Base-by-base conservation (phyloP, 2,797 vertebrate species). In the Parauchenoglanis ngamensis region DNA sequence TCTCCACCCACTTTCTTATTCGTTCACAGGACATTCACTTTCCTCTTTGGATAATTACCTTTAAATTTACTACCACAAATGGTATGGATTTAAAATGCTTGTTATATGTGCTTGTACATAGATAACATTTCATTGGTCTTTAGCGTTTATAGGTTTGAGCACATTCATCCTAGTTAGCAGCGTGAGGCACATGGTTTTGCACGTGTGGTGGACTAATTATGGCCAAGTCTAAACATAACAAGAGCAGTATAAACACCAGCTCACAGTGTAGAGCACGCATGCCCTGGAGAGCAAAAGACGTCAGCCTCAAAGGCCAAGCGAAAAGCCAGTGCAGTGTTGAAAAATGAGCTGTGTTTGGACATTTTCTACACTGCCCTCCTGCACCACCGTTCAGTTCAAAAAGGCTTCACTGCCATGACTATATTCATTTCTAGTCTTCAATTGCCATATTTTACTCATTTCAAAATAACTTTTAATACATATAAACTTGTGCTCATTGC, bases 171-270 rank as follows among this genome's bases (percentile, higher is more conserved):
- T 65, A 54, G 70, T 80, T 70, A 88, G 84, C 70, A 52, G 46
- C 46, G 6, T 59, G 28, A 59, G 17, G 72, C 85, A 82, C 84
- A 67, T 86, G 80, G 67, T n/a, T 25, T 61, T 65, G 56, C 85
- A 86, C 28, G 73, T 78, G 72, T 85, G n/a, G 52, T 79, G 56
- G 44, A 57, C 79, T 73, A 89, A 88, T 88, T 86, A 85, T 81
- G 75, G 61, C 25, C 73, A 86, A 87, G 83, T 83, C 80, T 92
- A 92, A 91, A 92, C 89, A 90, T 85, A 83, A 86, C 89, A 80
- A 85, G 75, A 85, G 35, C 54, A 89, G 85, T 83, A 89, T 88
- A 90, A 88, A 91, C 89, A 89, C 81, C 63, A 78, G 56, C 44
- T 88, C 83, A 78, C 72, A 63, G 19, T 85, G 59, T 67, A 84